These are phyloP conservation scores for Echinops telfairi DNA, from an alignment of 2,113 vertebrate genomes.

Conservation along the genomic window DNA sequence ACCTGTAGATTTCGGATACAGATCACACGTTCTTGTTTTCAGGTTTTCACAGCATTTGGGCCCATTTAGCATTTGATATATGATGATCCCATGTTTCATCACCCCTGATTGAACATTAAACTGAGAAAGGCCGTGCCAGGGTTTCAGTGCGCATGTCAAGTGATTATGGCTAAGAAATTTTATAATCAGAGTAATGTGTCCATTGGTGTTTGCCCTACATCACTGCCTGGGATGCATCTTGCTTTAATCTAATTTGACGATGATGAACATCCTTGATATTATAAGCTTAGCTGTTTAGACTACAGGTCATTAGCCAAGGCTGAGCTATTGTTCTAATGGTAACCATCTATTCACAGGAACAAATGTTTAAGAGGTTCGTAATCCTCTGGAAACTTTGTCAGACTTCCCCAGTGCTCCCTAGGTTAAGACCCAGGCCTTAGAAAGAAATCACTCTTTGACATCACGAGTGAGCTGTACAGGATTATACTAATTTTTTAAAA, in stretches of 20 bases:
- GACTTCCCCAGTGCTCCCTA: neutral
- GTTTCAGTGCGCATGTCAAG: neutral
- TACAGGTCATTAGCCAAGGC: constrained; percentile 39
- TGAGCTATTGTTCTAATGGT: neutral
- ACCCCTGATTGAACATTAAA: neutral
- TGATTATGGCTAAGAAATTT: neutral
- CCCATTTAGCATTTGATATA: neutral
- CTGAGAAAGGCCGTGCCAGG: neutral
- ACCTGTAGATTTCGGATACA: neutral
- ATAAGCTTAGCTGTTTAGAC: constrained; percentile 28
- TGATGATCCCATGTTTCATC: neutral
- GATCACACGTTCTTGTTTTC: neutral
- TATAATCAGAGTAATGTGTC: neutral
- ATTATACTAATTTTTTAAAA: neutral
- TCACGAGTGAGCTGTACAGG: neutral
- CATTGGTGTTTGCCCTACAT: neutral
- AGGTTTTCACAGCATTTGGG: neutral
- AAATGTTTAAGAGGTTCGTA: neutral
- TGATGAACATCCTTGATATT: neutral
- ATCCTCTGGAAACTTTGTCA: neutral
- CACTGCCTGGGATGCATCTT: neutral
- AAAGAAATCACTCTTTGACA: constrained; percentile 31
- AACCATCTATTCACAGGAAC: constrained; percentile 6
- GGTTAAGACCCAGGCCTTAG: neutral
- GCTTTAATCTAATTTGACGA: constrained; percentile 35